Evolutionary conservation across 1,140 invertebrate species (phyloP), one percentile per base, ranked within the genome.

Genomic region (Drosophila nebulosa): DNA sequence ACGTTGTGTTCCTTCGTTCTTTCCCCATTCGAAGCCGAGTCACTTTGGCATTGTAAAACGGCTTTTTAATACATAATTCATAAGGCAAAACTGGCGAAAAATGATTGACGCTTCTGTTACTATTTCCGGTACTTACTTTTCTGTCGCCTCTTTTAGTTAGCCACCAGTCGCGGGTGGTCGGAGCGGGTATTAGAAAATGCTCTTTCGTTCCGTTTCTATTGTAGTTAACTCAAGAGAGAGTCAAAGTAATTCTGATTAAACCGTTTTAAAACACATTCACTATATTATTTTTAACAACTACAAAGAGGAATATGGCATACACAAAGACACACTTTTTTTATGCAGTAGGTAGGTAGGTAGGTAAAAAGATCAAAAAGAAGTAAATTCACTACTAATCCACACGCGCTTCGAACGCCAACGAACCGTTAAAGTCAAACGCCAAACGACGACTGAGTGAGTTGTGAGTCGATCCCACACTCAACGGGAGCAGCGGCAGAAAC

Each of bases 381-480:
- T 42, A 50, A 72, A 32, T 59, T 32, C 30, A 58, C 30, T 21
- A 58, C 30, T 21, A 46, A 60, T 21, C n/a, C 32, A 42, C 39
- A 53, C 52, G 51, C 59, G 63, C 61, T 36, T 64, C 56, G 52
- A 62, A 51, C 64, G 57, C 68, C 64, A 59, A 75, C 64, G 72
- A 78, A 86, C 81, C 81, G 81, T 78, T 81, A 86, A 85, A 78
- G 70, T 86, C 78, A 61, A 88, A 70, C 74, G 75, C 74, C 67
- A 78, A 86, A 78, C 66, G 79, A 71, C 63, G 81, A 86, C 81
- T 86, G 81, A 30, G 57, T 32, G 66, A 72, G 73, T 71, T 68
- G 51, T 57, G 51, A 51, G 32, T 58, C 57, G 73, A 75, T 75
- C 74, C 55, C 35, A 30, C 60, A 57, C 16, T 57, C 74, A 64